These are phyloP conservation scores for Oegoconia quadripuncta DNA, from an alignment of 2,888 invertebrate species.

Conservation along the genomic window DNA sequence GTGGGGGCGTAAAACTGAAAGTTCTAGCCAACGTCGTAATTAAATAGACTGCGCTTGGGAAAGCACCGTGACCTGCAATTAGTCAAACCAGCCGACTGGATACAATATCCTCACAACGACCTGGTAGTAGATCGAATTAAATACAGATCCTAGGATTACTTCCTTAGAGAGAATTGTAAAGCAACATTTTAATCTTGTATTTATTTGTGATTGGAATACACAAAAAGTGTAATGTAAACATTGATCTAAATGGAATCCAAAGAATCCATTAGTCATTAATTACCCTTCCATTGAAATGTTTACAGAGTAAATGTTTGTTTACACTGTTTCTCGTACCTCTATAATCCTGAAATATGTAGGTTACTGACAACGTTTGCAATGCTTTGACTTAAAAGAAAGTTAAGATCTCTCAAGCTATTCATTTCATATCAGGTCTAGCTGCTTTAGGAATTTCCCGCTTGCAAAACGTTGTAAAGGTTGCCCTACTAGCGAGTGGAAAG, in stretches of 20 bases:
- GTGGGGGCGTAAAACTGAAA: slow-evolving; percentile 35
- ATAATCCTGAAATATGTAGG: slow-evolving; percentile 47
- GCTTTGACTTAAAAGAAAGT: slow-evolving; percentile 59
- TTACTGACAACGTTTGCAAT: slow-evolving; percentile 43
- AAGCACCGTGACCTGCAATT: slow-evolving; percentile 34
- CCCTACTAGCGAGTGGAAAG: slow-evolving; percentile 26
- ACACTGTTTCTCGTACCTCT: no score
- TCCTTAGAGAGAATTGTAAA: no score
- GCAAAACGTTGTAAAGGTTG: slow-evolving; percentile 39
- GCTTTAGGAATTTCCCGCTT: slow-evolving; percentile 35
- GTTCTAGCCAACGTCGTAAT: slow-evolving; percentile 44
- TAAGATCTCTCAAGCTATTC: slow-evolving; percentile 56
- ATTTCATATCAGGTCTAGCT: slow-evolving; percentile 48
- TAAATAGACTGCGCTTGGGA: slow-evolving; percentile 34
- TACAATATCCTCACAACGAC: slow-evolving; percentile 16
- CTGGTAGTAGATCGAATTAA: slow-evolving; percentile 1
- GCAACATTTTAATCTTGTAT: no score
- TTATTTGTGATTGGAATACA: no score
- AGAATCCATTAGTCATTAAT: no score
- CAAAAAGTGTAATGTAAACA: no score
- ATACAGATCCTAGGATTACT: no score
- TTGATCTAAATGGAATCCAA: no score
- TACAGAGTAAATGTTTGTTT: no score
- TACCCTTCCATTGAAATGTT: no score
- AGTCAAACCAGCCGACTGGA: slow-evolving; percentile 27